Evolutionary conservation across 1,140 invertebrate genomes (phyloP).

Genomic region (Musca vetustissima): DNA sequence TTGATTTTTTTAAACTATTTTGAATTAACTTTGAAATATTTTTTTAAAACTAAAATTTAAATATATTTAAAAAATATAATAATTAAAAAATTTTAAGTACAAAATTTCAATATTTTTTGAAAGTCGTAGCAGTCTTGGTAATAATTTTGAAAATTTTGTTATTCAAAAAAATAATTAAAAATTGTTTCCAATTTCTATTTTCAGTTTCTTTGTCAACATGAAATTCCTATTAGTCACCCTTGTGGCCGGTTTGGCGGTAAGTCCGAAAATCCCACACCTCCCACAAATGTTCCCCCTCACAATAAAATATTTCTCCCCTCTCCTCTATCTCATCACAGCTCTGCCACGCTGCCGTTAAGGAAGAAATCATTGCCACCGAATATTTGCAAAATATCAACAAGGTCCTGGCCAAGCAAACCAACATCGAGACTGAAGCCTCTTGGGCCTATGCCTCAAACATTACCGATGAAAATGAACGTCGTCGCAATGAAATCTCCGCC

Average conservation of each 20-base stretch:
- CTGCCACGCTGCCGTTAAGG: constrained; percentile 46
- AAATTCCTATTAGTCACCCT: constrained; percentile 40
- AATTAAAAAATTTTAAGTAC: too few species aligned
- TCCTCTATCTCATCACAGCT: constrained; percentile 33
- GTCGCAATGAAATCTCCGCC: constrained; percentile 57
- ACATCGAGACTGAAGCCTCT: constrained; percentile 59
- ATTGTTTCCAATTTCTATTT: not conserved
- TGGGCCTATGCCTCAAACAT: constrained; percentile 78
- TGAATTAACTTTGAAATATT: too few species aligned
- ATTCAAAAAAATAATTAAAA: constrained; percentile 2
- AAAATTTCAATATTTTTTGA: too few species aligned
- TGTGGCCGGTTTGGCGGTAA: constrained; percentile 44
- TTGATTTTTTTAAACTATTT: too few species aligned
- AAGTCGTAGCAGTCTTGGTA: too few species aligned
- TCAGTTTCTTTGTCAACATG: constrained; percentile 29
- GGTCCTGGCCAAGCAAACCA: constrained; percentile 60
- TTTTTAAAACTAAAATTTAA: too few species aligned
- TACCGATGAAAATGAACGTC: constrained; percentile 68
- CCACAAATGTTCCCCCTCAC: not conserved
- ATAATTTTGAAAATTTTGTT: too few species aligned
- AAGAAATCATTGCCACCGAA: constrained; percentile 62
- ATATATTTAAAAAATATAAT: too few species aligned
- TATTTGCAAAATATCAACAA: constrained; percentile 65
- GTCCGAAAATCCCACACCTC: constrained; percentile 22
- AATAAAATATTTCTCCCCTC: not conserved